Base-by-base conservation (phyloP, 1,140 invertebrate species). In the Periplaneta americana region DNA sequence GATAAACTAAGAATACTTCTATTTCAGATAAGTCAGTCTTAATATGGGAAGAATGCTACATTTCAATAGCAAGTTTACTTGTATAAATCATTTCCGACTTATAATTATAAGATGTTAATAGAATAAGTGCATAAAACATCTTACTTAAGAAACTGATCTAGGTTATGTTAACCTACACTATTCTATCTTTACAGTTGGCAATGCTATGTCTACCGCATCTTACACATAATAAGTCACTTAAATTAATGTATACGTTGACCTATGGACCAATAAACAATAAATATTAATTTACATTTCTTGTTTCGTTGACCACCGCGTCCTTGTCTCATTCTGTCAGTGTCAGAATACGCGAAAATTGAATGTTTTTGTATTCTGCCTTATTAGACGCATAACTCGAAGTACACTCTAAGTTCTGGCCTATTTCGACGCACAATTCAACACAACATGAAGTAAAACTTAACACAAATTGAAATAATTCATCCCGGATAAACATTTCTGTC, bases 231-330 rank as follows among this genome's bases (percentile, higher is more conserved):
- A 39, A 78, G 15, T 78, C 22, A 78, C 76, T 31, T 28, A 80
- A 74, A 34, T 80, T 74, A 80, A 17, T 36, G 48, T 3, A 75
- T 17, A 74, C 48, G 48, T 66, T 80, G 34, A 22, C 22, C 28
- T n/a, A 74, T 34, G 34, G 79, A 80, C 77, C 75, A 75, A 83
- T 66, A 83, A 83, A 78, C 32, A 83, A 82, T 81, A 84, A 83
- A 81, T 82, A 81, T 83, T 79, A 84, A 86, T 84, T 89, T 89
- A 90, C 89, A 90, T 88, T 88, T 89, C 86, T 89, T 87, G 87
- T 88, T 90, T 85, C 88, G 87, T 85, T 88, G 87, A 79, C 87
- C 87, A 84, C 87, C 88, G 81, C 89, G 88, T 86, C 88, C 89
- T 87, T 89, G 89, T 87, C 88, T 89, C 89, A 90, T 90, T 84